A percentile compares a stretch with the other conserved stretches of the same genome.
These are phyloP conservation scores for Capitulum mitella DNA, from an alignment of 2,888 invertebrate genomes.

Conservation along the genomic window DNA sequence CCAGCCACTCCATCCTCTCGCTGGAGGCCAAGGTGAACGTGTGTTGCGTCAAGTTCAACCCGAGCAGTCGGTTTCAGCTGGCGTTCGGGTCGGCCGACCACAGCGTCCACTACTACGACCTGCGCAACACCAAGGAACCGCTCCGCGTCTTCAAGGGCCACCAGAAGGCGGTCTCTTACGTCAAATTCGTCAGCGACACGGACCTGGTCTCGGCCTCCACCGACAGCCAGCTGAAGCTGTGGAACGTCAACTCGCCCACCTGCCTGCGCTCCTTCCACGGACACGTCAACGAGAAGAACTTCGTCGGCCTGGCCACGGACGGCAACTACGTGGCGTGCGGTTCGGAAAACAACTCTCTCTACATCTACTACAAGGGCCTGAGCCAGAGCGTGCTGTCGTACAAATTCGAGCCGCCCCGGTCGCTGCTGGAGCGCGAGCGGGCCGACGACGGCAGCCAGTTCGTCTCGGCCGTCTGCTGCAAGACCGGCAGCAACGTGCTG, in stretches of 20 bases:
- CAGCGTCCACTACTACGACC: constrained; percentile 91
- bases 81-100: constrained; percentile 96
- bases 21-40: constrained; percentile 90
- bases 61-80: constrained; percentile 72
- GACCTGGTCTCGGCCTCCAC: constrained; percentile 89
- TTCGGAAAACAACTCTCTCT: constrained; percentile 87
- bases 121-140: constrained; percentile 65
- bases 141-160: constrained; percentile 79
- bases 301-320: constrained; percentile 86
- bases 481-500: constrained; percentile 71
- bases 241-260: constrained; percentile 68
- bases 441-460: constrained; percentile 61
- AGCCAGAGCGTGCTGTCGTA: constrained; percentile 77
- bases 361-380: constrained; percentile 83
- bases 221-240: constrained; percentile 81
- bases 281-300: constrained; percentile 91
- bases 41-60: constrained; percentile 88
- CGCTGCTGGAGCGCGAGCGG: constrained; percentile 70
- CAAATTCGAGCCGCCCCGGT: constrained; percentile 74
- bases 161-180: constrained; percentile 88
- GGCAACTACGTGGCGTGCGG: constrained; percentile 90
- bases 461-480: constrained; percentile 93
- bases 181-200: constrained; percentile 74
- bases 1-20: constrained; percentile 75
- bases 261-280: constrained; percentile 80